Evolutionary conservation across 2,888 invertebrate genomes (phyloP), one percentile per base, ranked within the genome.

Genomic region (Epiblema foenella): DNA sequence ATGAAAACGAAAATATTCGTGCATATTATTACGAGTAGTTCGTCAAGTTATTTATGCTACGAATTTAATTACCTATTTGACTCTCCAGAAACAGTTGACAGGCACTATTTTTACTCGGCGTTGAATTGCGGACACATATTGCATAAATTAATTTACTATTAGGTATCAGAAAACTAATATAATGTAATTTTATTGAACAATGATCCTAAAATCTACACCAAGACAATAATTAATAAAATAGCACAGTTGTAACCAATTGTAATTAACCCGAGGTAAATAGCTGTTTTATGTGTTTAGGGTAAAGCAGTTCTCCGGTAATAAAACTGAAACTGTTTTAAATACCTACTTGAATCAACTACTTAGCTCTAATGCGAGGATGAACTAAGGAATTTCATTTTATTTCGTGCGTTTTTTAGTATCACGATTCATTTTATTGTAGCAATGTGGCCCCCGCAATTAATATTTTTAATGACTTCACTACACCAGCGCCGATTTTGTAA

Each of bases 261-360:
- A 46, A 60, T 54, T 60, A 54, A n/a, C 60, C 42, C 60, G 18
- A 60, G 17, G 24, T 33, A 54, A 29, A 60, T 68, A 42, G 42
- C 37, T 59, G 46, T 49, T 57, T 57, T 60, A 68, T 46, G 42
- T 60, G 37, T 68, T 68, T 37, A 33, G 29, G 29, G 29, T 8
- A 39, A 39, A 52, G 29, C 52, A 39, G 42, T 18, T 33, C 54
- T 42, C 33, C 33, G 54, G 68, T 54, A 62, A 24, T 68, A 62
- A 62, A 62, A 62, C n/a, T 15, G 63, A 46, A 12, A 33, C 37
- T 63, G 69, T 68, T 68, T 68, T 62, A 68, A 68, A 56, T 49
- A 51, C 33, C n/a, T n/a, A n/a, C n/a, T n/a, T 51, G 49, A 46
- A 56, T 57, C 58, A 24, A 52, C 54, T 18, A 63, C 51, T 69